A percentile compares a stretch with the other conserved stretches of the same genome.
phyloP scores from a whole-genome alignment of 1,140 invertebrate species.

The Neotoxoptera formosana region DNA sequence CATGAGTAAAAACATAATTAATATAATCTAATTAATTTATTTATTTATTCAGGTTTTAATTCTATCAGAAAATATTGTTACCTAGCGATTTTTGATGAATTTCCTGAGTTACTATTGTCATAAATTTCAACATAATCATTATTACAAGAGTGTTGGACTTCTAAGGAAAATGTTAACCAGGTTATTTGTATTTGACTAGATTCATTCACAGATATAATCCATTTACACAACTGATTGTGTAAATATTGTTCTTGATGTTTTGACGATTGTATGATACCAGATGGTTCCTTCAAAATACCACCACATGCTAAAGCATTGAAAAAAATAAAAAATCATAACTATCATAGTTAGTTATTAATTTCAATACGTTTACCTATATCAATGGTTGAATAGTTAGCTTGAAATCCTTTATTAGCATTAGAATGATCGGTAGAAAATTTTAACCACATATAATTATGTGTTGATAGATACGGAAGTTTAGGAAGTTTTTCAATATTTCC shows the following conservation, averaged over 20 bases:
- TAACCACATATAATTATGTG: slow-evolving; percentile 76
- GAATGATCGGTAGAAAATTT: slow-evolving; percentile 72
- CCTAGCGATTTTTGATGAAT: slow-evolving; percentile 58
- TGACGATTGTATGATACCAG: slow-evolving; percentile 68
- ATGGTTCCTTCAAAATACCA: slow-evolving; percentile 70
- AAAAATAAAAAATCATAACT: background rate
- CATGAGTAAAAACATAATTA: too few species aligned
- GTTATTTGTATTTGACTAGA: slow-evolving; percentile 76
- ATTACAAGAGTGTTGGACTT: slow-evolving; percentile 69
- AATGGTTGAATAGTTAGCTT: slow-evolving; percentile 75
- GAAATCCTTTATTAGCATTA: slow-evolving; percentile 73
- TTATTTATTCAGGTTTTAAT: background rate
- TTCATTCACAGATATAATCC: slow-evolving; percentile 78
- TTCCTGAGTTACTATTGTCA: slow-evolving; percentile 68
- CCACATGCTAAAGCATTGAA: slow-evolving; percentile 70
- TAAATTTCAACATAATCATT: slow-evolving; percentile 80
- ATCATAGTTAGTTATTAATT: background rate
- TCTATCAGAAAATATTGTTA: background rate
- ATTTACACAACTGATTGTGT: slow-evolving; percentile 74
- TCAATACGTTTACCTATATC: slow-evolving; percentile 66
- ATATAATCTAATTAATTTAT: too few species aligned
- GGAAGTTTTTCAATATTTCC: slow-evolving; percentile 41
- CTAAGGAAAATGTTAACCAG: slow-evolving; percentile 77
- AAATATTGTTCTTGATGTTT: slow-evolving; percentile 67
- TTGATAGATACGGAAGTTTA: slow-evolving; percentile 67